phyloP scores from a whole-genome alignment of 2,113 vertebrate species.

The Forbesichthys papilliferus region DNA sequence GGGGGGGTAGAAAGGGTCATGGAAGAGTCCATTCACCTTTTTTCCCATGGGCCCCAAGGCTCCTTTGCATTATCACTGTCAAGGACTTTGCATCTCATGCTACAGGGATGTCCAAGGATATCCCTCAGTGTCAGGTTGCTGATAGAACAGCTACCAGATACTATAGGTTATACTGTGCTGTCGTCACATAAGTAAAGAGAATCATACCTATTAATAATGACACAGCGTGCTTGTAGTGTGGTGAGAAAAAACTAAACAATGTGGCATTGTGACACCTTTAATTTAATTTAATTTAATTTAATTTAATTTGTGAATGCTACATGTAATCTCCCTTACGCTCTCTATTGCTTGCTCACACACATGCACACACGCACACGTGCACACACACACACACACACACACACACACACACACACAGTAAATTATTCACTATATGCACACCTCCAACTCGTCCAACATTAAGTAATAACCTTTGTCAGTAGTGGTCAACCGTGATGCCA shows the following conservation, averaged over 20 bases:
- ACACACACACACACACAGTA: background rate
- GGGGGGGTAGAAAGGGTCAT: too few relatives aligned
- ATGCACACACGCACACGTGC: background rate
- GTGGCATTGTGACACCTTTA: too few relatives aligned
- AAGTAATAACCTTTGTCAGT: conserved; percentile 33
- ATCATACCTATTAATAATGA: background rate
- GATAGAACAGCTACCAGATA: background rate
- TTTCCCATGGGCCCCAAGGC: too few relatives aligned
- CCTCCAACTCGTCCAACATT: conserved; percentile 9
- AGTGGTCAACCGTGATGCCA: conserved; percentile 21
- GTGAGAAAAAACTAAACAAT: background rate
- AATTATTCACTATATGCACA: background rate
- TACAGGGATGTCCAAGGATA: conserved; percentile 7
- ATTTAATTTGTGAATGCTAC: too few relatives aligned
- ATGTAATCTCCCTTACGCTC: too few relatives aligned
- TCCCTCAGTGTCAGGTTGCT: conserved; percentile 29
- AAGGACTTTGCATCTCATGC: background rate
- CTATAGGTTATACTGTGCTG: background rate
- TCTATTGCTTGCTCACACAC: background rate
- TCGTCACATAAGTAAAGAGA: background rate
- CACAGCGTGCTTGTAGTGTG: background rate
- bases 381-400: background rate
- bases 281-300: too few relatives aligned
- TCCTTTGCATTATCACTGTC: background rate
- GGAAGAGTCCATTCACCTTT: too few relatives aligned